Conservation (phyloP, 2,797 vertebrate species). For the Falco columbarius region DNA sequence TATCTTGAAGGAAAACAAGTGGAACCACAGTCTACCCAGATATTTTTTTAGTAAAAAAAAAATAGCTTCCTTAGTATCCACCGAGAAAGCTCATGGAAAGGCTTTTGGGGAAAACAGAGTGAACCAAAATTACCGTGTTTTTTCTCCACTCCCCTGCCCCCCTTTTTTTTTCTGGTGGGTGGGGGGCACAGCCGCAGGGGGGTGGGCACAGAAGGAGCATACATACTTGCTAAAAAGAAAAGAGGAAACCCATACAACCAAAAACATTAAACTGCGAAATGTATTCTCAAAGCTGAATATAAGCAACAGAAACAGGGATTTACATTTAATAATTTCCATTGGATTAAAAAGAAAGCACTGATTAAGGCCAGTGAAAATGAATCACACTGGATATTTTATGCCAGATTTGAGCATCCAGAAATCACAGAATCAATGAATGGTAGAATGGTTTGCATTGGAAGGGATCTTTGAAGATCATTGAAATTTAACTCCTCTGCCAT, state of each 20-base stretch:
- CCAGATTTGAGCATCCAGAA: not conserved
- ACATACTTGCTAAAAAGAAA: not conserved
- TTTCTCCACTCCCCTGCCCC: not conserved
- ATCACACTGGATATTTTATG: not conserved
- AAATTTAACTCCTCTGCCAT: no score
- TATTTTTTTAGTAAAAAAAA: not conserved
- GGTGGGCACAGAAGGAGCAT: not conserved
- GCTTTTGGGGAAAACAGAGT: not conserved
- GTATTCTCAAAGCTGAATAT: not conserved
- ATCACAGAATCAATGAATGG: not conserved
- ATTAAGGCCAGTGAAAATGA: not conserved
- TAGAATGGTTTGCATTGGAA: not conserved
- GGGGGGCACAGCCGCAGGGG: accelerated
- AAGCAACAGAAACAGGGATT: not conserved
- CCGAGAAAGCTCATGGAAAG: not conserved
- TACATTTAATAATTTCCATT: not conserved
- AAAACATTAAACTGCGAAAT: not conserved
- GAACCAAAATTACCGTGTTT: not conserved
- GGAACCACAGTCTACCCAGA: slow-evolving; percentile 13
- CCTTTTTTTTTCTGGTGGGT: not conserved
- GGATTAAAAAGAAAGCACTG: not conserved
- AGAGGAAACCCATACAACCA: not conserved
- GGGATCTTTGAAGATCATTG: not conserved
- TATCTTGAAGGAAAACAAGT: slow-evolving; percentile 60
- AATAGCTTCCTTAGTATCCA: not conserved